Percentiles rank a stretch among this genome's conserved stretches.
Evolutionary conservation across 2,113 vertebrate species (phyloP).

Genomic region (Lepus americanus): DNA sequence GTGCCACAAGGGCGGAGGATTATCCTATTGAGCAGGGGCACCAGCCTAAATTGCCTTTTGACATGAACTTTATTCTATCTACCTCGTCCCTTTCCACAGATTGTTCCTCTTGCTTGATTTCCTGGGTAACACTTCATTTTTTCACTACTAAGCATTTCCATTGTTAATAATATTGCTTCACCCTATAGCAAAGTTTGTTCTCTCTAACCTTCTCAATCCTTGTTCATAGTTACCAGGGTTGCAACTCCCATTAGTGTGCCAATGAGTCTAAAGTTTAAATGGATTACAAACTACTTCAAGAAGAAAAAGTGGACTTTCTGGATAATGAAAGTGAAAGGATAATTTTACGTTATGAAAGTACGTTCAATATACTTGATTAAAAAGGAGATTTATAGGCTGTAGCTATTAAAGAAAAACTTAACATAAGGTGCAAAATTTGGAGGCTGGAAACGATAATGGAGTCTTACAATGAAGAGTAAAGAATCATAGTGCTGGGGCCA

Average conservation of each 20-base stretch:
- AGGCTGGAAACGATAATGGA: conserved; percentile 29
- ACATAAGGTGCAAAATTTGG: background rate
- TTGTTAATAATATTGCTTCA: background rate
- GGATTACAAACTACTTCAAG: conserved; percentile 15
- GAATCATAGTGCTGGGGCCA: background rate
- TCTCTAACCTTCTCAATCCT: background rate
- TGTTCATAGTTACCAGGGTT: background rate
- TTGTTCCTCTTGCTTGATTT: background rate
- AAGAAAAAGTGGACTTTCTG: conserved; percentile 19
- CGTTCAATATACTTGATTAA: conserved; percentile 41
- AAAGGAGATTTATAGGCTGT: conserved; percentile 46
- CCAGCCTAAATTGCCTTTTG: background rate
- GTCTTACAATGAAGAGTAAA: conserved; percentile 56
- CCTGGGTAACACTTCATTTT: background rate
- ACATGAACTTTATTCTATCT: background rate
- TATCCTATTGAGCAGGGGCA: too few species aligned
- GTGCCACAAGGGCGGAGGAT: too few species aligned
- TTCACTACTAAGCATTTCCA: background rate
- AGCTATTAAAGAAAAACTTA: conserved; percentile 52
- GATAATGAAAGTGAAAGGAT: conserved; percentile 47
- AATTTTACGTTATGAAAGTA: conserved; percentile 68
- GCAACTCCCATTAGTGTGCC: background rate
- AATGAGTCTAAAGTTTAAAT: conserved; percentile 61
- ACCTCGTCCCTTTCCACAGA: fast-evolving
- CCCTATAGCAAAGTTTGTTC: background rate